Evolutionary conservation across 2,113 vertebrate genomes (phyloP), one percentile per base, ranked within the genome.

Genomic region (Paraplagusia blochii): DNA sequence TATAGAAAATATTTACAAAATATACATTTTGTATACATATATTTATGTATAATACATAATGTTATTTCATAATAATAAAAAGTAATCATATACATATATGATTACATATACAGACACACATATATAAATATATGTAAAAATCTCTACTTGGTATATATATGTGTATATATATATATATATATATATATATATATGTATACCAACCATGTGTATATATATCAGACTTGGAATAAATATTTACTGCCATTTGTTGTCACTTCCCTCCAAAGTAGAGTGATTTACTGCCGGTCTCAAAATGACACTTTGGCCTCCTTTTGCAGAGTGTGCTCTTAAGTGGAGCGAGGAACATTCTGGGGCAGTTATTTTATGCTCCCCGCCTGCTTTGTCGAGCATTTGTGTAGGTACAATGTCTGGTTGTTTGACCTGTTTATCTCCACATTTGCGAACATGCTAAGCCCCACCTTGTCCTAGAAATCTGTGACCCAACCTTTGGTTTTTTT

Each of bases 141-240:
- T n/a, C n/a, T n/a, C n/a, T n/a, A n/a, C n/a, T n/a, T n/a, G n/a
- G n/a, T n/a, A n/a, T n/a, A n/a, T n/a, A n/a, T n/a, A n/a, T n/a
- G n/a, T n/a, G n/a, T n/a, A n/a, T n/a, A n/a, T n/a, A n/a, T n/a
- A n/a, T n/a, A n/a, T n/a, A n/a, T n/a, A n/a, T n/a, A n/a, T n/a
- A n/a, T n/a, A n/a, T n/a, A n/a, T n/a, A n/a, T n/a, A n/a, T n/a
- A n/a, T n/a, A n/a, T n/a, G n/a, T n/a, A n/a, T n/a, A n/a, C n/a
- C n/a, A n/a, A n/a, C n/a, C n/a, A n/a, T n/a, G n/a, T n/a, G n/a
- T n/a, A n/a, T n/a, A n/a, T n/a, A 11, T 12, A 46, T 45, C 76
- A 66, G 74, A 78, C 81, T 80, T 73, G 63, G 17, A 69, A 47
- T 69, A 81, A 88, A 54, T 66, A 77, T 52, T 72, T 43, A 58